Percentiles rank a stretch among this genome's conserved stretches.
These are phyloP conservation scores for Popillia japonica DNA, from an alignment of 1,140 invertebrate genomes.

Conservation along the genomic window DNA sequence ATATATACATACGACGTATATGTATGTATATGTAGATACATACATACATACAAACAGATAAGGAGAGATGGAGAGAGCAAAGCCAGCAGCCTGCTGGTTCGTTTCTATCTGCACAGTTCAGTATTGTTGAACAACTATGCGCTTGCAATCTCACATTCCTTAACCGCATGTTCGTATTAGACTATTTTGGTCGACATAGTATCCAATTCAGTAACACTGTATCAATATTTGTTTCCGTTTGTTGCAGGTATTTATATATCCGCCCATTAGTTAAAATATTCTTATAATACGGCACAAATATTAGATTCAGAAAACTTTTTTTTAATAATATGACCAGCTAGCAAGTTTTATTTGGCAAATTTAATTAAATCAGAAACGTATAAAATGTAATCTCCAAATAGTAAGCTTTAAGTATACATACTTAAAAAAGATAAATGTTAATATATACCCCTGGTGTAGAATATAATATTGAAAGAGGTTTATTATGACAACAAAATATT, in stretches of 20 bases:
- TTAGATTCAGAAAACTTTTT: background rate
- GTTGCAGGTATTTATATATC: conserved; percentile 24
- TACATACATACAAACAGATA: conserved; percentile 9
- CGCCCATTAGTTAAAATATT: background rate
- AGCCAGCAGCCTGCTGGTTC: background rate
- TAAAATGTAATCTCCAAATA: no score
- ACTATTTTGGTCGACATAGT: conserved; percentile 31
- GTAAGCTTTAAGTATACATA: no score
- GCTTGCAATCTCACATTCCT: conserved; percentile 12
- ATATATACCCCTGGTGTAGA: no score
- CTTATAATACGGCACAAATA: background rate
- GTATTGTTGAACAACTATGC: conserved; percentile 19
- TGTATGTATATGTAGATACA: background rate
- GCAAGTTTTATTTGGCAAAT: no score
- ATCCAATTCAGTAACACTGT: conserved; percentile 31
- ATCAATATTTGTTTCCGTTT: conserved; percentile 31
- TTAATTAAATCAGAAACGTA: no score
- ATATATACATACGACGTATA: background rate
- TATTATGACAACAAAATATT: no score
- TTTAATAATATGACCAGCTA: no score
- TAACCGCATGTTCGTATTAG: conserved; percentile 16
- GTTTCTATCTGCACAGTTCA: conserved; percentile 12
- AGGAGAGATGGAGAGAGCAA: conserved; percentile 8
- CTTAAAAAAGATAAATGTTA: no score
- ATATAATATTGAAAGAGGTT: no score